These are phyloP conservation scores for Morelia viridis DNA, from an alignment of 2,797 vertebrate genomes.

Conservation along the genomic window DNA sequence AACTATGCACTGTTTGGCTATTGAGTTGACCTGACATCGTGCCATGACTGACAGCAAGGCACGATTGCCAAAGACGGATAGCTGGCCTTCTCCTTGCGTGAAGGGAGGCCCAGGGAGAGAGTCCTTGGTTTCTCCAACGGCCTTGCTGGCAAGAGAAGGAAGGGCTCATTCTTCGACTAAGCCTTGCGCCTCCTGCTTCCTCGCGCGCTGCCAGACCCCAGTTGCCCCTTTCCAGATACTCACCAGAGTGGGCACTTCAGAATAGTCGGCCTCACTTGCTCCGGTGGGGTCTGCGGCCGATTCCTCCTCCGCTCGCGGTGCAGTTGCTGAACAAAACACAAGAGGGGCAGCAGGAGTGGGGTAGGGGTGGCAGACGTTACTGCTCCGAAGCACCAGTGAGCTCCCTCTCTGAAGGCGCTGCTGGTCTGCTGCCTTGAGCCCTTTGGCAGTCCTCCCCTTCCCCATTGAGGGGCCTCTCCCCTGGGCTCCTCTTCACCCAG, in stretches of 20 bases:
- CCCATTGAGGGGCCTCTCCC: not conserved
- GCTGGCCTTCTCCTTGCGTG: no score
- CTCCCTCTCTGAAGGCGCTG: not conserved
- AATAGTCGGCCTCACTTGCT: constrained; percentile 50
- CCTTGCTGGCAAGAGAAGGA: not conserved
- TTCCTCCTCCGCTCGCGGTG: constrained; percentile 62
- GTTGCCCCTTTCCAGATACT: constrained; percentile 28
- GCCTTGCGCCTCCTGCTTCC: not conserved
- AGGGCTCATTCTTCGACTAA: not conserved
- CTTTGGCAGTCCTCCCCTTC: not conserved
- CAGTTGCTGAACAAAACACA: constrained; percentile 54
- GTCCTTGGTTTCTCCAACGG: not conserved
- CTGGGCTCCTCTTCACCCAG: no score
- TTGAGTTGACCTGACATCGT: no score
- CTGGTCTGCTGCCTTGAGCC: no score
- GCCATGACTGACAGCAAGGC: no score
- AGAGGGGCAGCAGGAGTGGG: not conserved
- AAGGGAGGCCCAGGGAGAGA: no score
- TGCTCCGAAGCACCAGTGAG: not conserved
- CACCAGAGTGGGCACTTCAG: constrained; percentile 57
- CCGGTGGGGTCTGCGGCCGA: constrained; percentile 45
- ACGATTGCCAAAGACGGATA: no score
- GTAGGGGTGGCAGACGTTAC: rapidly evolving
- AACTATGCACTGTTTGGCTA: no score
- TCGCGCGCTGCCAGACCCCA: not conserved